Evolutionary conservation across 2,113 vertebrate genomes (phyloP).

Genomic region (Melanostigma gelatinosum): DNA sequence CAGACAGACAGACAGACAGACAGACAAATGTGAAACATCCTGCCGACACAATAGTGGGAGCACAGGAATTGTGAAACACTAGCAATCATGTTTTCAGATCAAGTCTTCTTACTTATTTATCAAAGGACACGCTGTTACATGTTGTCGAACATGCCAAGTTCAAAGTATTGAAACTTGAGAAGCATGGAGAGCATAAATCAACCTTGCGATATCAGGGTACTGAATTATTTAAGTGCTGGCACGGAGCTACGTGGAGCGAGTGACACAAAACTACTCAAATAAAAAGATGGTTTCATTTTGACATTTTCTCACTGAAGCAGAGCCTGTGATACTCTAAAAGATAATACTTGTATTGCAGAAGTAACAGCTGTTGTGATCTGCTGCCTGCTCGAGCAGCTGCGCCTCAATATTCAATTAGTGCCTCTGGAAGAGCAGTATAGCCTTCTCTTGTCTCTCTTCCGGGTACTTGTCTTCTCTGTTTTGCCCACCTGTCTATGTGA

Average conservation of each 20-base stretch:
- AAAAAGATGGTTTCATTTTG: neutral
- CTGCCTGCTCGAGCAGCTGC: too few relatives aligned
- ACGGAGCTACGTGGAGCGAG: neutral
- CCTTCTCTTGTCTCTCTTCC: too few relatives aligned
- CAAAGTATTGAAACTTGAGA: neutral
- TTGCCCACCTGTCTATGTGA: too few relatives aligned
- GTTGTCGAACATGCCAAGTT: conserved; percentile 3
- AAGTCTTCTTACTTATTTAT: neutral
- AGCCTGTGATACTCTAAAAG: too few relatives aligned
- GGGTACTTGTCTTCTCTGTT: too few relatives aligned
- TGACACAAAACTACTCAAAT: neutral
- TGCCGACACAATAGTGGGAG: neutral
- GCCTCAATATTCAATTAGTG: too few relatives aligned
- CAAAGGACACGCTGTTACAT: neutral
- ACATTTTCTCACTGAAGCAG: neutral
- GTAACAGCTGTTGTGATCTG: too few relatives aligned
- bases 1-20: neutral
- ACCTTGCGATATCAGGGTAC: conserved; percentile 3
- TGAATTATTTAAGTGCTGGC: neutral
- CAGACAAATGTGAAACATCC: neutral
- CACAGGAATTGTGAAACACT: neutral
- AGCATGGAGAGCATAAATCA: neutral
- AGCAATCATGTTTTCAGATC: neutral
- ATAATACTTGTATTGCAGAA: neutral
- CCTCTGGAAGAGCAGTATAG: too few relatives aligned